phyloP scores from a whole-genome alignment of 1,140 invertebrate species.

The Telenomus remus region DNA sequence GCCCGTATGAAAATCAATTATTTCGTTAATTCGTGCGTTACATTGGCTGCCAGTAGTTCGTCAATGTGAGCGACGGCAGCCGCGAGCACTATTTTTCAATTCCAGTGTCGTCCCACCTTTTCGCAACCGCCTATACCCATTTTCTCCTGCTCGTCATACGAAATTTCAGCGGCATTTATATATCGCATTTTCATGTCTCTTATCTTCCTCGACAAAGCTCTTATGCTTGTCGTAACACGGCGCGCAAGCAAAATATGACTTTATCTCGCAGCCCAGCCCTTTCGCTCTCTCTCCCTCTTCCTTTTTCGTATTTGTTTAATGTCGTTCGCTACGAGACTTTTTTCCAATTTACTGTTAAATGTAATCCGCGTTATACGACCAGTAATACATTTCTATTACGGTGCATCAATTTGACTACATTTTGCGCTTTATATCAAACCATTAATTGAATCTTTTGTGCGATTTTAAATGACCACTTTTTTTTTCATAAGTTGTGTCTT shows the following conservation, averaged over 20 bases:
- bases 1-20: conserved; percentile 69
- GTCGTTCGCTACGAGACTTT: conserved; percentile 9
- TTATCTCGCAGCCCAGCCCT: conserved; percentile 21
- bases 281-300: not conserved
- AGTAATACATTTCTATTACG: conserved; percentile 30
- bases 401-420: conserved; percentile 12
- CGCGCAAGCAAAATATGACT: conserved; percentile 40
- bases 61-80: conserved; percentile 72
- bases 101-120: conserved; percentile 67
- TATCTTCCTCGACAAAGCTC: conserved; percentile 47
- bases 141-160: conserved; percentile 44
- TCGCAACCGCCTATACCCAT: conserved; percentile 45
- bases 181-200: conserved; percentile 31
- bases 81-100: conserved; percentile 73
- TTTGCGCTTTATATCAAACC: conserved; percentile 3
- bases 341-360: conserved; percentile 42
- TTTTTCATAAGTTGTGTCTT: not conserved
- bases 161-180: conserved; percentile 42
- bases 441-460: conserved; percentile 3
- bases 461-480: not conserved
- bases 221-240: conserved; percentile 33
- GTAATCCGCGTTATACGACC: conserved; percentile 27
- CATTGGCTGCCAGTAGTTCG: conserved; percentile 70
- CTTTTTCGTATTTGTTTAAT: conserved; percentile 9
- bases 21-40: conserved; percentile 74